phyloP scores from a whole-genome alignment of 2,888 invertebrate species.

The Malacosoma neustria region DNA sequence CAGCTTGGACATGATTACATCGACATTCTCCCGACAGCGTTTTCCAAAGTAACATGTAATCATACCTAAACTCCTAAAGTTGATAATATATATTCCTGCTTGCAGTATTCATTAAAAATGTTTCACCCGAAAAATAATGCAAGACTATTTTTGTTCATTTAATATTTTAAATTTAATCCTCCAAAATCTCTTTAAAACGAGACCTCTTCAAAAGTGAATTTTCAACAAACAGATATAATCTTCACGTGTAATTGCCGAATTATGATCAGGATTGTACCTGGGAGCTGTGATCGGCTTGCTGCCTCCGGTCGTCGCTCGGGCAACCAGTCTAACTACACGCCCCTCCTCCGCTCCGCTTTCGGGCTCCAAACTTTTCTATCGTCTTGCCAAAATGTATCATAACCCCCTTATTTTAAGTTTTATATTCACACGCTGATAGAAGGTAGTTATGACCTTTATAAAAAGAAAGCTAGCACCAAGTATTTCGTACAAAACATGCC shows the following conservation, averaged over 20 bases:
- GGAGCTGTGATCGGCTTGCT: slow-evolving; percentile 58
- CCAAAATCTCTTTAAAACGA: slow-evolving; percentile 13
- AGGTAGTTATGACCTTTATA: slow-evolving; percentile 23
- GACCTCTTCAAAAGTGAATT: slow-evolving; percentile 24
- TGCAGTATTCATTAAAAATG: too few species aligned
- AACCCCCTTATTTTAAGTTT: slow-evolving; percentile 14
- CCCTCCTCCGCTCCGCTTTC: slow-evolving; percentile 39
- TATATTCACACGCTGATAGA: slow-evolving; percentile 12
- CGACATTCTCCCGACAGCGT: too few species aligned
- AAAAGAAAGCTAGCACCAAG: slow-evolving; percentile 26
- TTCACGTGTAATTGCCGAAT: slow-evolving; percentile 47
- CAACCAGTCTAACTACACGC: slow-evolving; percentile 69
- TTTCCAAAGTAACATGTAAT: too few species aligned
- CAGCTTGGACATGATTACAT: too few species aligned
- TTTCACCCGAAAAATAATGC: too few species aligned
- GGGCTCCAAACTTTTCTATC: slow-evolving; percentile 42
- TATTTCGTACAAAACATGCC: slow-evolving; percentile 61
- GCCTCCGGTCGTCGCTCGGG: slow-evolving; percentile 71
- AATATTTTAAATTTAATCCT: slow-evolving; percentile 2
- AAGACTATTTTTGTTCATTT: too few species aligned
- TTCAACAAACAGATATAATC: slow-evolving; percentile 26
- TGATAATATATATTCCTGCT: too few species aligned
- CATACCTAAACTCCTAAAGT: too few species aligned
- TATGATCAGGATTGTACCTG: slow-evolving; percentile 42
- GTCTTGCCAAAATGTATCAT: slow-evolving; percentile 27